These are phyloP conservation scores for Clepsis dumicolana DNA, from an alignment of 2,888 invertebrate genomes.

Conservation along the genomic window DNA sequence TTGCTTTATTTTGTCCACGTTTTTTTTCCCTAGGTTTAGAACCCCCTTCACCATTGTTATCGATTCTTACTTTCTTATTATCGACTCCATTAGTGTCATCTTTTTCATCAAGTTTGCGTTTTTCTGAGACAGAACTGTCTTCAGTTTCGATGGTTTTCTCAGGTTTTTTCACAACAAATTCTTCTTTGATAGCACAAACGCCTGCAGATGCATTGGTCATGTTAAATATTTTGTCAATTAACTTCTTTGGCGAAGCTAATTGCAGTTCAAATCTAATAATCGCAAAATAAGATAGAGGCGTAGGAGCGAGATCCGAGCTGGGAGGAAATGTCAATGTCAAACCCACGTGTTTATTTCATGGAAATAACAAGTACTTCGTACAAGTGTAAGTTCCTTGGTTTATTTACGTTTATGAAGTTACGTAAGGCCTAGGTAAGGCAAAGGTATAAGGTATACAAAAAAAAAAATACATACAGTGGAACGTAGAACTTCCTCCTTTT, in stretches of 20 bases:
- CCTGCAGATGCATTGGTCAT: slow-evolving; percentile 68
- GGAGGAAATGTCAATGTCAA: slow-evolving; percentile 33
- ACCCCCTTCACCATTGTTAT: slow-evolving; percentile 49
- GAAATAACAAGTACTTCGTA: too few species aligned
- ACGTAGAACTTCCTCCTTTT: too few species aligned
- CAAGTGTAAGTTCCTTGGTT: too few species aligned
- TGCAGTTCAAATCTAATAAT: background rate
- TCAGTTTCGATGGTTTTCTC: slow-evolving; percentile 51
- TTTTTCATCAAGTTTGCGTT: slow-evolving; percentile 67
- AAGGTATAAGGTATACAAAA: too few species aligned
- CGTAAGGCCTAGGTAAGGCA: background rate
- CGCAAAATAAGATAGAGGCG: background rate
- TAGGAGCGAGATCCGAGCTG: background rate
- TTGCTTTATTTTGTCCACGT: slow-evolving; percentile 92
- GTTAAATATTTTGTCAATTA: slow-evolving; percentile 25
- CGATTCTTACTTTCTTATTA: slow-evolving; percentile 60
- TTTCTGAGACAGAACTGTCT: slow-evolving; percentile 52
- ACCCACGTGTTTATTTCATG: slow-evolving; percentile 28
- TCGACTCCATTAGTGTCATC: slow-evolving; percentile 51
- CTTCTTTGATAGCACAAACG: slow-evolving; percentile 76
- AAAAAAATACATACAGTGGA: too few species aligned
- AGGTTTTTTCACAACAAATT: slow-evolving; percentile 65
- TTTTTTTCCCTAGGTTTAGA: slow-evolving; percentile 62
- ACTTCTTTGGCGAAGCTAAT: background rate
- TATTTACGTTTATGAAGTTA: background rate